Evolutionary conservation across 2,797 vertebrate genomes (phyloP), one percentile per base, ranked within the genome.

Genomic region (Etheostoma perlongum): DNA sequence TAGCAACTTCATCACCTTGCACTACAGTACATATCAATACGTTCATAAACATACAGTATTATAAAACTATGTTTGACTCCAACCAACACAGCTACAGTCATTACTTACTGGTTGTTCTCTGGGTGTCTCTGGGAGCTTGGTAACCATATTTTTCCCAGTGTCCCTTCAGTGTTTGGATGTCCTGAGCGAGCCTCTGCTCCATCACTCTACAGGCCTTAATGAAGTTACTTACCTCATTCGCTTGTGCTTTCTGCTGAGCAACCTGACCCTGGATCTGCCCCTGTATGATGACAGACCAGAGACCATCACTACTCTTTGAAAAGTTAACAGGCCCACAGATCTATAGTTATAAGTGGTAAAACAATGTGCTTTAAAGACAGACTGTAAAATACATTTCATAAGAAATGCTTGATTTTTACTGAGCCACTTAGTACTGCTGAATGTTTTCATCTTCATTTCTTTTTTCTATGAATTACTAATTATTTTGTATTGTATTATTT

Each of bases 61-160:
- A 11, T 40, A 40, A 25, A 19, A 57, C 2, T 25, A 25, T 16
- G 68, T 16, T 27, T 36, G n/a, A 57, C 14, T 27, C 13, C 18
- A 8, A 48, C 6, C 1, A 4, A 40, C 3, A 11, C 7, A 65
- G 10, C 25, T 58, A 1, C 9, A 11, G 27, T 40, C 3, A 21
- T 25, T 40, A 85, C 88, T 89, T 61, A 98, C 98, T 92, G 92
- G 86, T 46, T 40, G 85, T 72, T 36, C 78, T 88, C 66, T 87
- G 73, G 78, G 60, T 58, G 49, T 84, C 55, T 15, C 23, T 49
- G 2, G 8, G 86, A 54, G 93, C 85, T 83, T 91, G 92, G 85
- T 97, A 98, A 40, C 96, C 95, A 11, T 98, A 98, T 53, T 96
- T 96, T 84, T 96, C 94, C 86, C 95, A 96, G 66, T 96, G 90